Evolutionary conservation across 2,113 vertebrate genomes (phyloP), one percentile per base, ranked within the genome.

Genomic region (Oreochromis aureus): DNA sequence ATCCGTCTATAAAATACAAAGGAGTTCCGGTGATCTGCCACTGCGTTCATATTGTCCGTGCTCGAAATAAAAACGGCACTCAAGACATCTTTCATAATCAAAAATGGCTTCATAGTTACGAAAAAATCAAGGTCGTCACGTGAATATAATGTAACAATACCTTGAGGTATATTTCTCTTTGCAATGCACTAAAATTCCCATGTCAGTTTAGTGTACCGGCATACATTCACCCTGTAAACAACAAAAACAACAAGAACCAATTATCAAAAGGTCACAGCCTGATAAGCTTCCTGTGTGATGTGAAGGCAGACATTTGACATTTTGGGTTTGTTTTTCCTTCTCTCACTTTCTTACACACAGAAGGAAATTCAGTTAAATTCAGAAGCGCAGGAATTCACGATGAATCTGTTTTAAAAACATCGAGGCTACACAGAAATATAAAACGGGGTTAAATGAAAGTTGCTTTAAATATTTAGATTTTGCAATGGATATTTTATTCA

Each of bases 221-320:
- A n/a, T 32, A 34, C 63, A 59, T 66, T 82, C 63, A 83, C 10
- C 46, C 5, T 32, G 83, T 90, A 87, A 89, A 92, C 85, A 88
- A 53, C 39, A 53, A 63, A 71, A 87, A 90, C 87, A 90, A 89
- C 83, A 82, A 82, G 76, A 61, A 13, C 11, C 53, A 55, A 85
- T 87, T 61, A 89, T 89, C 15, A 81, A 94, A 93, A 90, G 91
- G 92, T 93, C 93, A 92, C 66, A 30, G 89, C 56, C 66, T 82
- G 86, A 91, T 90, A 87, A 87, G 88, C 83, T 92, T 94, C 92
- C 88, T 92, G 89, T 89, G 90, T 86, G 86, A 93, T 85, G 81
- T 89, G 86, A 69, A 59, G 19, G 53, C 78, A 87, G 82, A 83
- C 90, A 46, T 81, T 83, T 93, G 91, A 92, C 92, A 93, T 93